phyloP scores from a whole-genome alignment of 2,888 invertebrate species.

The Altica lythri region DNA sequence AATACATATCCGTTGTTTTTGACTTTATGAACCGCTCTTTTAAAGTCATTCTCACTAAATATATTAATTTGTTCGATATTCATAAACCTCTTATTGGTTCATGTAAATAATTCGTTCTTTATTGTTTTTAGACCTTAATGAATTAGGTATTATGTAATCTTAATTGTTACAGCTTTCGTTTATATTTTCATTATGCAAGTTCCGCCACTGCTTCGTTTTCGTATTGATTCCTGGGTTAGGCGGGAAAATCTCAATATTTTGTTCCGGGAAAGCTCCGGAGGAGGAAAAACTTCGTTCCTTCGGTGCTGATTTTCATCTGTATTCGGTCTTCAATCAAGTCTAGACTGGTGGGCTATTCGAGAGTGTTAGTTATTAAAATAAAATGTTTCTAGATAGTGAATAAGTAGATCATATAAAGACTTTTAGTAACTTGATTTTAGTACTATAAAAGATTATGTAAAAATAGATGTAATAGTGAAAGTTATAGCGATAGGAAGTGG shows the following conservation, averaged over 20 bases:
- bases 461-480: background rate
- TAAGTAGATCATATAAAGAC: background rate
- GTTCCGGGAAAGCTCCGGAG: conserved; percentile 45
- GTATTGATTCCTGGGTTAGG: conserved; percentile 49
- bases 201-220: conserved; percentile 39
- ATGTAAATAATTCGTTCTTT: too few relatives aligned
- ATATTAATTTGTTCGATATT: too few relatives aligned
- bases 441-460: too few relatives aligned
- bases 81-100: too few relatives aligned
- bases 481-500: conserved; percentile 17
- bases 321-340: conserved; percentile 25
- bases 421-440: background rate
- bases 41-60: too few relatives aligned
- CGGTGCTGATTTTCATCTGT: conserved; percentile 33
- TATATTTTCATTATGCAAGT: too few relatives aligned
- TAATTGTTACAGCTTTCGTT: too few relatives aligned
- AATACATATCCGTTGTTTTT: too few relatives aligned
- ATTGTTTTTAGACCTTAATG: too few relatives aligned
- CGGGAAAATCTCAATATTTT: conserved; percentile 52
- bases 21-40: too few relatives aligned
- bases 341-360: conserved; percentile 7
- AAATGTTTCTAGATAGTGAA: conserved; percentile 4
- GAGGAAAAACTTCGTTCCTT: conserved; percentile 37
- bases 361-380: background rate
- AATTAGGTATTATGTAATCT: too few relatives aligned